Evolutionary conservation across 1,140 invertebrate species (phyloP).

Genomic region (Brachionus koreanus): DNA sequence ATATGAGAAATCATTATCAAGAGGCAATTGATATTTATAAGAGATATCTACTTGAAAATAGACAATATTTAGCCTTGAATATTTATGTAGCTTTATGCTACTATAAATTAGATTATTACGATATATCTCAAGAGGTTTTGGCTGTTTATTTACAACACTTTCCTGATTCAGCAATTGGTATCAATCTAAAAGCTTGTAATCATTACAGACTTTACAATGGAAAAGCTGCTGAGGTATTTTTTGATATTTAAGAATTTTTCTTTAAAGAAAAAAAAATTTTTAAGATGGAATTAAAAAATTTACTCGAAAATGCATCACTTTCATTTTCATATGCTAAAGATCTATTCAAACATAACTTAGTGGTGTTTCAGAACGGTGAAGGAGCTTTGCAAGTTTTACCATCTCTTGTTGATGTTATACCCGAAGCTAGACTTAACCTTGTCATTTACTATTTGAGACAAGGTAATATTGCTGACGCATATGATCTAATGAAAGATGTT

Average conservation of each 20-base stretch:
- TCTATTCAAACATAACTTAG: slow-evolving; percentile 85
- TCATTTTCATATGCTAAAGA: slow-evolving; percentile 84
- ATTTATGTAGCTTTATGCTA: slow-evolving; percentile 96
- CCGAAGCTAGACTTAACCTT: slow-evolving; percentile 90
- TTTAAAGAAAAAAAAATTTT: neutral
- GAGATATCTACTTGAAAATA: slow-evolving; percentile 72
- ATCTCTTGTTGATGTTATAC: slow-evolving; percentile 84
- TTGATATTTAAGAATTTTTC: slow-evolving; percentile 49
- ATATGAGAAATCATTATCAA: slow-evolving; percentile 88
- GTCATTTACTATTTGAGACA: slow-evolving; percentile 89
- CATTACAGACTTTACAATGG: slow-evolving; percentile 86
- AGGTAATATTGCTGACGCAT: slow-evolving; percentile 80
- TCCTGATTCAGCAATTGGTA: slow-evolving; percentile 86
- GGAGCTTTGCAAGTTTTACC: slow-evolving; percentile 85
- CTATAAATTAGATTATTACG: slow-evolving; percentile 84
- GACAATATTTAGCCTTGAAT: slow-evolving; percentile 85
- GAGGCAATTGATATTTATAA: slow-evolving; percentile 99
- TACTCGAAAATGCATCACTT: slow-evolving; percentile 69
- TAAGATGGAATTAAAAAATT: slow-evolving; percentile 59
- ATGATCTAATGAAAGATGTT: slow-evolving; percentile 81
- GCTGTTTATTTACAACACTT: slow-evolving; percentile 85
- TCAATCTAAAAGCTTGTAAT: slow-evolving; percentile 79
- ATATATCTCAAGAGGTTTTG: slow-evolving; percentile 74
- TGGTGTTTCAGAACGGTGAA: slow-evolving; percentile 87
- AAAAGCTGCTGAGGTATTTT: slow-evolving; percentile 71